Base-by-base conservation (phyloP, 2,113 vertebrate species). In the Forbesichthys papilliferus region DNA sequence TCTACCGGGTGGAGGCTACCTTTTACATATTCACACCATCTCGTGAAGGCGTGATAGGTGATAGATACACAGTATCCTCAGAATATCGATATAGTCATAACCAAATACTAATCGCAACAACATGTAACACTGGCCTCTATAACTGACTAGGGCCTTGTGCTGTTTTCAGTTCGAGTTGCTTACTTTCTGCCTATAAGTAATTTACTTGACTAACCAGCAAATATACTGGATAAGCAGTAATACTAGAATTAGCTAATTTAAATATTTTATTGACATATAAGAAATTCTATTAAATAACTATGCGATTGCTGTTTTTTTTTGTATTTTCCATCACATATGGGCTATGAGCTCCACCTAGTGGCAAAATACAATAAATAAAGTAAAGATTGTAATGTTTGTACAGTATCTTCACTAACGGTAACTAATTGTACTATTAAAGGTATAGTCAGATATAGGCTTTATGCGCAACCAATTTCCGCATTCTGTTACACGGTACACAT, bases 121-220 rank as follows among this genome's bases (percentile, higher is more conserved):
- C 47, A 27, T 68, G 75, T 53, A 61, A 46, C 63, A 62, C 47
- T 52, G 58, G 27, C 42, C 11, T 56, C 46, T 46, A 42, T 64
- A 58, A 69, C 27, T 27, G 27, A 27, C 66, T 14, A 48, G 16
- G n/a, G 52, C 55, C 20, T 12, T 33, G n/a, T 33, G 1, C 1
- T 18, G 2, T n/a, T 54, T n/a, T 42, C 36, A 42, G 36, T 42
- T 42, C 7, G 5, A 42, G 36, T 42, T 42, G 36, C 36, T 42
- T 42, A 42, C 36, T 8, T 42, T 42, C 7, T 42, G 36, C 7
- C 36, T 42, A 42, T 42, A 42, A 5, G 36, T 27, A 27, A 27
- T 27, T 27, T 27, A 27, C 27, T 3, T 2, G 2, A 27, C 27
- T 27, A 1, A 27, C 27, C 27, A 27, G 27, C 1, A 27, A 27